phyloP scores from a whole-genome alignment of 2,797 vertebrate species.

The Acrossocheilus fasciatus region DNA sequence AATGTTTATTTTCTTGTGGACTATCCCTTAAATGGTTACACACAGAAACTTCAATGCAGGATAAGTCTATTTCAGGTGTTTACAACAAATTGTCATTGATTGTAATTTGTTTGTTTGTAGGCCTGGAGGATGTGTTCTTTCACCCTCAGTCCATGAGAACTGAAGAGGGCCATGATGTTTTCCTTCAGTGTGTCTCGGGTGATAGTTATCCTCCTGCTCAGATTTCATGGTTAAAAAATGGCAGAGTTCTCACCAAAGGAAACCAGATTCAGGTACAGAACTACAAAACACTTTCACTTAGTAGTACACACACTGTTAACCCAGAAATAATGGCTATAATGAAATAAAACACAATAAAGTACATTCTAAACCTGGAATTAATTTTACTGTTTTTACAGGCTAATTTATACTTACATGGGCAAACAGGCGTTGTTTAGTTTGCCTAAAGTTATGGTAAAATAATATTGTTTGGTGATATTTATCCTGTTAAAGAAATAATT shows the following conservation, averaged over 20 bases:
- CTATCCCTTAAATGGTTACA: neutral
- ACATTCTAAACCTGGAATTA: neutral
- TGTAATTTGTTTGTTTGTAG: constrained; percentile 63
- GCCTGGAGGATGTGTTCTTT: constrained; percentile 80
- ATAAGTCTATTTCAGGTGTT: neutral
- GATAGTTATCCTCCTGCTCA: constrained; percentile 76
- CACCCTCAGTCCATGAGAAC: constrained; percentile 76
- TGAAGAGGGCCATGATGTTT: constrained; percentile 72
- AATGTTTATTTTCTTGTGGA: neutral
- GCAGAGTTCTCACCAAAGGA: constrained; percentile 66
- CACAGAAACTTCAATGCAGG: too few relatives aligned
- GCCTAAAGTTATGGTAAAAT: neutral
- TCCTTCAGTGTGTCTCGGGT: constrained; percentile 82
- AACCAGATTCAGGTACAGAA: constrained; percentile 76
- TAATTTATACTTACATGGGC: too few relatives aligned
- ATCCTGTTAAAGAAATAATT: neutral
- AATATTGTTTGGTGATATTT: neutral
- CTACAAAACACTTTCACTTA: neutral
- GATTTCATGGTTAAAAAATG: constrained; percentile 81
- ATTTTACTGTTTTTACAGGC: too few relatives aligned
- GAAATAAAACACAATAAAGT: neutral
- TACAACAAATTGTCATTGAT: neutral
- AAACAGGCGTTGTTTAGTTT: neutral
- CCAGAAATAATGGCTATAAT: neutral
- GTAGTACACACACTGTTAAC: neutral